Conservation (phyloP, 64 coral and sea anemone genomes). For the Anthopleura sola region DNA sequence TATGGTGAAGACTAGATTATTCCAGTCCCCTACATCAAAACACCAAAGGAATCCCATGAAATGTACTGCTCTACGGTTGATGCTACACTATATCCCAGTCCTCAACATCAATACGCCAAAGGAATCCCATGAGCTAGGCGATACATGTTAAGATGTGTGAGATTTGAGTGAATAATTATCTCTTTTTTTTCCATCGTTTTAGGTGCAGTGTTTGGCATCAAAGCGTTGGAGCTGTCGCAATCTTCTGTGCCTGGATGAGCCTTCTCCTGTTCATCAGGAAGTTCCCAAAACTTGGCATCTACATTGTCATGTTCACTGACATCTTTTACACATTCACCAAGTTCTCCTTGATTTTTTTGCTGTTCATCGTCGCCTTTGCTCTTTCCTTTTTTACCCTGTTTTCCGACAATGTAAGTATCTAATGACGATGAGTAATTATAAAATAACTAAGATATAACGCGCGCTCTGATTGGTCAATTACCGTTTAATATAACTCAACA, state of each 20-base stretch:
- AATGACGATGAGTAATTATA: too few species aligned
- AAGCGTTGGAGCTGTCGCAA: constrained; percentile 70
- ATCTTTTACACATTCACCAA: constrained; percentile 79
- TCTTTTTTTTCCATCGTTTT: neutral
- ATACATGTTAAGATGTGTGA: too few species aligned
- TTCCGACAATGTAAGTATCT: constrained; percentile 5
- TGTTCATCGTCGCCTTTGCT: constrained; percentile 90
- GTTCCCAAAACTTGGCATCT: constrained; percentile 93
- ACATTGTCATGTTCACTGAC: constrained; percentile 95
- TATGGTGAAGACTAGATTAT: too few species aligned
- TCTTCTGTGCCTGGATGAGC: constrained; percentile 79
- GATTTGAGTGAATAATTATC: neutral
- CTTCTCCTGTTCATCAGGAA: constrained; percentile 81
- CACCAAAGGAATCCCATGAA: too few species aligned
- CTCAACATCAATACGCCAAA: too few species aligned
- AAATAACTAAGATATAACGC: too few species aligned
- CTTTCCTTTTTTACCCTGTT: constrained; percentile 80
- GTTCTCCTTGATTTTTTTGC: constrained; percentile 65
- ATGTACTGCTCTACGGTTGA: too few species aligned
- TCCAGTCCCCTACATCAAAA: too few species aligned
- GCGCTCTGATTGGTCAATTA: too few species aligned
- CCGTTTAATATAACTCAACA: too few species aligned
- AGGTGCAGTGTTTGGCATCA: constrained; percentile 60
- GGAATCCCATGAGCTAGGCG: too few species aligned
- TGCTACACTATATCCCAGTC: too few species aligned